A percentile compares a stretch with the other conserved stretches of the same genome.
These are phyloP conservation scores for Muntiacus reevesi DNA, from an alignment of 2,113 vertebrate genomes.

Conservation along the genomic window DNA sequence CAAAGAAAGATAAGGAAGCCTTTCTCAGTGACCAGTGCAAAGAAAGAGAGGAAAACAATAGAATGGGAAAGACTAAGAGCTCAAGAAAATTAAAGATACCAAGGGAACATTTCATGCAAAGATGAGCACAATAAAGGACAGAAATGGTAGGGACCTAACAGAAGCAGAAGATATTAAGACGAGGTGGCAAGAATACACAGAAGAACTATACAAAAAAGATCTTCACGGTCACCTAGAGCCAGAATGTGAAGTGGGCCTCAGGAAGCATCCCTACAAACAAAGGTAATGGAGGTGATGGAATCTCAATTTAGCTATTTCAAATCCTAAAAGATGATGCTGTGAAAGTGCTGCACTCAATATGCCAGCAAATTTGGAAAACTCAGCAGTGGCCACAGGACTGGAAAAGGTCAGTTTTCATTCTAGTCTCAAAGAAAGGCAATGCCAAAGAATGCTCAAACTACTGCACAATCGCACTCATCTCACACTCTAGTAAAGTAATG, in stretches of 20 bases:
- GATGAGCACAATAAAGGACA: neutral
- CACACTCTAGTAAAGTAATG: neutral
- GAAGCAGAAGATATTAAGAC: neutral
- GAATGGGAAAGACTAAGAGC: neutral
- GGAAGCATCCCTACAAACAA: neutral
- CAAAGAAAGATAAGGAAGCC: neutral
- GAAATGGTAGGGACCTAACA: neutral
- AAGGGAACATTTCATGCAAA: neutral
- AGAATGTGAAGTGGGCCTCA: neutral
- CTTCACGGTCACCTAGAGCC: neutral
- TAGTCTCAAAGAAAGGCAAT: neutral
- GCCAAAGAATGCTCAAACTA: neutral
- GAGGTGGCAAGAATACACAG: neutral
- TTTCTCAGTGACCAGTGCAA: neutral
- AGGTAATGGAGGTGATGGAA: neutral
- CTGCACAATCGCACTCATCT: neutral
- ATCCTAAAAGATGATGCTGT: neutral
- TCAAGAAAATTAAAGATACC: neutral
- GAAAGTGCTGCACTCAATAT: neutral
- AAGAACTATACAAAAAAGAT: neutral
- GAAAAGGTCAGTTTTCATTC: neutral
- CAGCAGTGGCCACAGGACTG: rapidly evolving
- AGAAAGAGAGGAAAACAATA: neutral
- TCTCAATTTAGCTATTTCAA: neutral
- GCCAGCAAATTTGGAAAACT: neutral